Base-by-base conservation (phyloP, 2,113 vertebrate genomes). In the Brachionichthys hirsutus region DNA sequence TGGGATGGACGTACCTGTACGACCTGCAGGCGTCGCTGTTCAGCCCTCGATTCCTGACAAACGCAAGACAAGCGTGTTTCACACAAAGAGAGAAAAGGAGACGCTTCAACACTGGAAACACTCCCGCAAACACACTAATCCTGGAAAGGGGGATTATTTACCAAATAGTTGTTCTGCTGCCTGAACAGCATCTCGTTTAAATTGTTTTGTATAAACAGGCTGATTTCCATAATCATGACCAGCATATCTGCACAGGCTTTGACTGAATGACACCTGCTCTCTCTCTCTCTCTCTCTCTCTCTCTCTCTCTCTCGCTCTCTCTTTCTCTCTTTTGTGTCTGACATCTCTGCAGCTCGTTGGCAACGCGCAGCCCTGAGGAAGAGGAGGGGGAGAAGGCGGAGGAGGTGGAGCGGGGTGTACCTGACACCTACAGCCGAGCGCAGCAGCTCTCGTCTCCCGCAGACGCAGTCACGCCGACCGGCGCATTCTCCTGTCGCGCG, bases 181-280 rank as follows among this genome's bases (percentile, higher is more conserved):
- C 15, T 41, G n/a, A 61, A 61, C 12, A n/a, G n/a, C n/a, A n/a
- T 14, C 16, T 19, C 12, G 2, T 30, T 30, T 30, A 30, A 42
- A 67, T 38, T 30, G 15, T 38, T 17, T 57, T 67, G 60, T 45
- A 51, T 16, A 10, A 15, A 20, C 35, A n/a, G 30, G 34, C 35
- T 60, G 5, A 50, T 69, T 52, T 41, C 15, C 35, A 40, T 20
- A 22, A 58, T 24, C 40, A 75, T 59, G 74, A 67, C 15, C 41
- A 12, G 43, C 61, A 59, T n/a, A n/a, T 22, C 52, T 18, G 41
- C 68, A 20, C 60, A 47, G 36, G 58, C 51, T 72, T 42, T 45
- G 24, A 74, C 63, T 66, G 64, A 70, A 64, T 20, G 52, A 76
- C 85, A 87, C 81, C 78, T 85, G 83, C 85, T 60, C 68, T 42